Percentiles rank a stretch among this genome's conserved stretches.
These are phyloP conservation scores for Chrysomallon squamiferum DNA, from an alignment of 1,140 invertebrate species.

Conservation along the genomic window DNA sequence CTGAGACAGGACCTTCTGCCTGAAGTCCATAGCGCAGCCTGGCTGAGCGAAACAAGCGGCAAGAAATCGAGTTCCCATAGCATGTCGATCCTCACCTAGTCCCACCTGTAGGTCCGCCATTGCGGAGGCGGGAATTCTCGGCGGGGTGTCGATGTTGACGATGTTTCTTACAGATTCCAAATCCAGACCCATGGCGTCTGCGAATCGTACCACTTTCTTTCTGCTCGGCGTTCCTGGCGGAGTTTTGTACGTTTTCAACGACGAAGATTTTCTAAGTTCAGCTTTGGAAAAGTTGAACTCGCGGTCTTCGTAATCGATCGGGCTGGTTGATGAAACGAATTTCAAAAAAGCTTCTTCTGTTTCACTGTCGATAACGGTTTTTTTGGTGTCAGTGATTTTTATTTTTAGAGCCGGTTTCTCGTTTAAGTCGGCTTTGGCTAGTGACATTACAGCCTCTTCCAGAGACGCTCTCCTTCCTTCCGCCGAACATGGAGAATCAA, in stretches of 20 bases:
- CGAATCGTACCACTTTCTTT: slow-evolving; percentile 95
- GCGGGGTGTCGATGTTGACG: slow-evolving; percentile 56
- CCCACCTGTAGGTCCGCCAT: slow-evolving; percentile 52
- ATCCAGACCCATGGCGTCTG: slow-evolving; percentile 91
- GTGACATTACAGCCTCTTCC: slow-evolving; percentile 29
- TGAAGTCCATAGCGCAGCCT: slow-evolving; percentile 75
- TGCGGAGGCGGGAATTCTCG: slow-evolving; percentile 59
- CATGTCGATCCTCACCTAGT: slow-evolving; percentile 34
- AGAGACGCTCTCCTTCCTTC: slow-evolving; percentile 26
- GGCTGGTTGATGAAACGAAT: slow-evolving; percentile 30
- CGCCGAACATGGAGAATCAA: slow-evolving; percentile 18
- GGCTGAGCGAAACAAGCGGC: slow-evolving; percentile 86
- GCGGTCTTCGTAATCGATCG: slow-evolving; percentile 44
- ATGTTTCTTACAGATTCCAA: slow-evolving; percentile 81
- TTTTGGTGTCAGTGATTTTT: slow-evolving; percentile 4
- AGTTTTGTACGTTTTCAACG: slow-evolving; percentile 88
- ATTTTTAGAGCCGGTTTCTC: slow-evolving; percentile 6
- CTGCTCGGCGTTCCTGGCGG: slow-evolving; percentile 75
- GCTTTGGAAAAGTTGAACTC: slow-evolving; percentile 56
- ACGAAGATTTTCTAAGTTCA: slow-evolving; percentile 66
- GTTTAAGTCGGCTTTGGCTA: slow-evolving; percentile 6
- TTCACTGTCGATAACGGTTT: not conserved
- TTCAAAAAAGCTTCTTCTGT: slow-evolving; percentile 4
- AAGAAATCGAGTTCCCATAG: slow-evolving; percentile 60
- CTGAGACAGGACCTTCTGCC: slow-evolving; percentile 76